Conservation (phyloP, 2,888 invertebrate genomes). For the Disparrhopalites patrizii region DNA sequence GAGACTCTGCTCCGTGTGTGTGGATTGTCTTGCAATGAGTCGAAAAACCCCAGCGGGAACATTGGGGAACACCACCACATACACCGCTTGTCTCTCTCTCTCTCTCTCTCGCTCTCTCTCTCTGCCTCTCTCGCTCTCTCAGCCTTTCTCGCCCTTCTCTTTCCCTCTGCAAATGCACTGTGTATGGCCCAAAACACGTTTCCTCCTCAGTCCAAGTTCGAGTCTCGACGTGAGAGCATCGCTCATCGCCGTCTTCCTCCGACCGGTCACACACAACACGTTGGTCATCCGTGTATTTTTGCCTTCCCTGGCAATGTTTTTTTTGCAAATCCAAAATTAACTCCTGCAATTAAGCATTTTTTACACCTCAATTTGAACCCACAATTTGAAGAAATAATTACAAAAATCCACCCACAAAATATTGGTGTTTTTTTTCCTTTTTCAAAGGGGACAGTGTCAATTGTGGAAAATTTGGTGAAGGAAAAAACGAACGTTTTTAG, state of each 20-base stretch:
- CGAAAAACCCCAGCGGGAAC: slow-evolving; percentile 23
- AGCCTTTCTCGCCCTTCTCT: background rate
- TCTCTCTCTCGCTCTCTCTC: background rate
- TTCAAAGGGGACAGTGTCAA: no score
- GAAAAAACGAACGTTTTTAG: no score
- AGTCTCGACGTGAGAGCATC: slow-evolving; percentile 21
- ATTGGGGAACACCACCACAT: slow-evolving; percentile 14
- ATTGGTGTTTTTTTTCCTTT: background rate
- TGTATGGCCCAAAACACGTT: background rate
- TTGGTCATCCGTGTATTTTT: slow-evolving; percentile 6
- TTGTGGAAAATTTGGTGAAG: no score
- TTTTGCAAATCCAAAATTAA: no score
- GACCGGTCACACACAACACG: slow-evolving; percentile 1
- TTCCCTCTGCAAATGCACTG: no score
- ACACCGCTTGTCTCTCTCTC: background rate
- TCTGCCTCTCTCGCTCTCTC: background rate
- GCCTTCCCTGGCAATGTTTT: background rate
- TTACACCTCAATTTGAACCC: background rate
- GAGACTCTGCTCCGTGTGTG: no score
- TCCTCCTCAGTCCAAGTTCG: slow-evolving; percentile 17
- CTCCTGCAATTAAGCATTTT: no score
- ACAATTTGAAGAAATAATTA: background rate
- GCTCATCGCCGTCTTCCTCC: slow-evolving; percentile 10
- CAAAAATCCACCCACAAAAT: background rate
- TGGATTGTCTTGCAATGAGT: slow-evolving; percentile 13